Evolutionary conservation across 2,797 vertebrate species (phyloP), one percentile per base, ranked within the genome.

Genomic region (Sphaeramia orbicularis): DNA sequence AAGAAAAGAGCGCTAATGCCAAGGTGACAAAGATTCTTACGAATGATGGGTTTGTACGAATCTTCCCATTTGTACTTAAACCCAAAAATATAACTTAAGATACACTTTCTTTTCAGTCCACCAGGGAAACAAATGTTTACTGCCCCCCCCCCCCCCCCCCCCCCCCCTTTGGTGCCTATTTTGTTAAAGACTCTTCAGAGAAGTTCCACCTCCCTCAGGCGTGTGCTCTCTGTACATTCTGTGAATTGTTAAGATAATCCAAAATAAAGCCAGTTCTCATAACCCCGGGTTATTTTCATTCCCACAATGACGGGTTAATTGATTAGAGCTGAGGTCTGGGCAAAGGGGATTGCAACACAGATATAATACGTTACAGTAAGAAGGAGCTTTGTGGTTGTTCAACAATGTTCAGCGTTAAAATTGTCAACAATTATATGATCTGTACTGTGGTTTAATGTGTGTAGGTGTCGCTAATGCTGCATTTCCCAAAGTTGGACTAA

Each of bases 211-310:
- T 70, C 50, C 62, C 59, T 70, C 51, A 27, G 73, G 78, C 72
- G 4, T 67, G 32, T 65, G 61, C 70, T 74, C 73, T 65, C 72
- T 75, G 61, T 79, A 55, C 70, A 57, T 85, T 86, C 79, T 85
- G 76, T 65, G 76, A 81, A 71, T 81, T 32, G 6, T 74, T 74
- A 63, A 64, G 77, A 73, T 74, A 59, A 61, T 89, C 77, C 80
- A 84, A 87, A 87, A 88, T 76, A 80, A 88, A 83, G 71, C 37
- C 68, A 41, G 63, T 83, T 82, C 84, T 76, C 85, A 83, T 67
- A 76, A 76, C 75, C 78, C 48, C 38, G 4, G 81, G 84, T 83
- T 86, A 74, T 88, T 91, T 90, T 83, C 38, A 67, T 88, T 77
- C 74, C 76, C 6, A 8, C 65, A 70, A 58, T 70, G 69, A 85